Base-by-base conservation (phyloP, 1,140 invertebrate genomes). In the Caenorhabditis brenneri region DNA sequence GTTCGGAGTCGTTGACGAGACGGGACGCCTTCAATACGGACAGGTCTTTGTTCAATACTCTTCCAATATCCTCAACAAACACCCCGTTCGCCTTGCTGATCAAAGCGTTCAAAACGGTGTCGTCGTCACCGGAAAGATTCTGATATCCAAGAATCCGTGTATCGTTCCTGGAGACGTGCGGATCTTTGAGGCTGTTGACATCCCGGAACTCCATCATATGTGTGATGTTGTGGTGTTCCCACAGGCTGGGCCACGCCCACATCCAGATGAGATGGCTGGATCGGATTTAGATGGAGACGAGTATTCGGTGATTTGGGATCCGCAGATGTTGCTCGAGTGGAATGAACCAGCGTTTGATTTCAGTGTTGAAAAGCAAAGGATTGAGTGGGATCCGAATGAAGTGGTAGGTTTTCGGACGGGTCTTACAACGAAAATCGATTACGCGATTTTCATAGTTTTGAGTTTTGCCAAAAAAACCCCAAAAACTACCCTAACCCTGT, bases 201-300 rank as follows among this genome's bases (percentile, higher is more conserved):
- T 89, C 10, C 86, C 87, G 3, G 86, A 85, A 39, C 85, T 91
- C 16, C 85, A 86, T 80, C 90, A 91, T 81, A 85, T 91, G 27
- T 82, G 80, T 53, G 91, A 91, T 82, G 91, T 90, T 29, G 85
- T 91, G 51, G 90, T 91, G 1, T 91, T 91, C 83, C 90, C 91
- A 24, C 27, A 84, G 15, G 82, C 88, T 65, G 91, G 91, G 10
- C 42, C 84, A 39, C 81, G 91, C 33, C 90, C 91, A 19, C 89
- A 91, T 85, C 87, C 90, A 7, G 88, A 91, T 87, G 89, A 91
- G 84, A 91, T 91, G 90, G 88, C 89, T 51, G 86, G 87, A 29
- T 88, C 87, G 16, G 90, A 91, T 88, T 80, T 91, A 19, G 90
- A 91, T 86, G 90, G 90, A 15, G 90, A 91, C 84, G 89, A 91